Evolutionary conservation across 2,888 invertebrate genomes (phyloP), one percentile per base, ranked within the genome.

Genomic region (Druceiella hillmani): DNA sequence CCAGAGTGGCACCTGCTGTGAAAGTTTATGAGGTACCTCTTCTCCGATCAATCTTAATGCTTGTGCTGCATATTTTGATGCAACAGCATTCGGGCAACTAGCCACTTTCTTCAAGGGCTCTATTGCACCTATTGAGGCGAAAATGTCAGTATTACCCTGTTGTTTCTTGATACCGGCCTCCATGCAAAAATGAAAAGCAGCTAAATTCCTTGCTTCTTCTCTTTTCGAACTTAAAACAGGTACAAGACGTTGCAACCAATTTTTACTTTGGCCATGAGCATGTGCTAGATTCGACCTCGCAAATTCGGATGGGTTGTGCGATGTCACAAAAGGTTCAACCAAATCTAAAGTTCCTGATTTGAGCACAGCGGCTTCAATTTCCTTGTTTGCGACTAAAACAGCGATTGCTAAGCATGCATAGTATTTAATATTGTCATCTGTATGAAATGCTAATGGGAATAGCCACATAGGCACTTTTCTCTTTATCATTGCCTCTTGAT

Each of bases 121-220:
- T 45, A 98, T 87, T 1, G 95, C 97, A 36, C 91, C 92, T 49
- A 99, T 97, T 64, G 93, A 91, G 43, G 83, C 76, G 60, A 97
- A 95, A 55, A 94, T 87, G 61, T 86, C 83, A 0, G 90, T 89
- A 46, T 90, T 89, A 3, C 88, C 88, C 61, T 92, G 92, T 52
- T 87, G 86, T 53, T 93, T 89, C 62, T 98, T 98, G 37, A 99
- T 97, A 22, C 92, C 92, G 7, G 98, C 97, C 65, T 99, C 99
- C 94, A 99, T 95, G 57, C 95, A 95, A 62, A 97, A 89, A 59
- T 99, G 99, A 61, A 98, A 99, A 20, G 98, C 95, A 3, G 97
- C 98, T 52, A 99, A 68, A 59, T 93, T 94, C 54, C 94, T 79
- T 0, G 98, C 97, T 64, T 98, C 98, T 58, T 95, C 92, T 43